These are phyloP conservation scores for Myocastor coypus DNA, from an alignment of 2,113 vertebrate species.

Conservation along the genomic window DNA sequence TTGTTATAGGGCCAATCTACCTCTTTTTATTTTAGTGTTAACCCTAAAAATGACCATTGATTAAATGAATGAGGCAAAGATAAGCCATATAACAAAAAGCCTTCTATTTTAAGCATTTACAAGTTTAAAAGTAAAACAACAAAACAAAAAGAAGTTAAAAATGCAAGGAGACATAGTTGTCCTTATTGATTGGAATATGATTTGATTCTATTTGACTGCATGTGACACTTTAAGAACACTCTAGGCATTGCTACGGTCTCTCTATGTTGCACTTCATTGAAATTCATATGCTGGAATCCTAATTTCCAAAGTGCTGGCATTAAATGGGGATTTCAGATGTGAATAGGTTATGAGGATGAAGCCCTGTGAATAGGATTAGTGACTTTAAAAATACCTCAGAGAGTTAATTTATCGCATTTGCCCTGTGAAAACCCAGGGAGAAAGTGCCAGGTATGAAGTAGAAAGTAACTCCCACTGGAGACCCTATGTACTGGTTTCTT, in stretches of 20 bases:
- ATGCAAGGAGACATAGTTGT: background rate
- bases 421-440: background rate
- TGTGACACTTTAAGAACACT: background rate
- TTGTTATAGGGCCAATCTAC: background rate
- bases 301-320: background rate
- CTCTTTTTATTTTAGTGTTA: background rate
- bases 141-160: background rate
- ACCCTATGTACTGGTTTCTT: background rate
- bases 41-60: background rate
- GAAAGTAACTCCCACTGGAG: background rate
- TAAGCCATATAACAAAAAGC: background rate
- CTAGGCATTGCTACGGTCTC: background rate
- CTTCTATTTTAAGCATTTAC: background rate
- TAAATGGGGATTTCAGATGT: background rate
- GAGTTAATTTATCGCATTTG: rapidly evolving
- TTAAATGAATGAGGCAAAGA: background rate
- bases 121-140: background rate
- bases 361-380: background rate
- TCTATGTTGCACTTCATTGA: no score
- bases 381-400: background rate
- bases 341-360: background rate
- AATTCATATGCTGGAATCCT: background rate
- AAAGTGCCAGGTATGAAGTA: no score
- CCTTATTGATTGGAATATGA: background rate
- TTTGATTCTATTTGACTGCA: background rate